These are phyloP conservation scores for Diachrysia chrysitis DNA, from an alignment of 2,888 invertebrate species.

Conservation along the genomic window DNA sequence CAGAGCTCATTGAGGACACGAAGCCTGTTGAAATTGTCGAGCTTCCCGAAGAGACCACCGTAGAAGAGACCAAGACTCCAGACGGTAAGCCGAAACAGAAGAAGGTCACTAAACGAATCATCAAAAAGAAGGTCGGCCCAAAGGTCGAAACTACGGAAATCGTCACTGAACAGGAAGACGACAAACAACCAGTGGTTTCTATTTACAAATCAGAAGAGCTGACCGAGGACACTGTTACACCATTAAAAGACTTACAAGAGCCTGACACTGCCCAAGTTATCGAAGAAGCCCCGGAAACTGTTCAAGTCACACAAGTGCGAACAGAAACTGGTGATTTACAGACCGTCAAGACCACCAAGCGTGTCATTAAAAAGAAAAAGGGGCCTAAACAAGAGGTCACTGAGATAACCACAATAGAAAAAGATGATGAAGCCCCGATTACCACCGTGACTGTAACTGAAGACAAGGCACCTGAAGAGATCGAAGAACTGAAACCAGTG, in stretches of 20 bases:
- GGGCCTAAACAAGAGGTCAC: slow-evolving; percentile 25
- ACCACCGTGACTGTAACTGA: slow-evolving; percentile 18
- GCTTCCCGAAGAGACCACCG: slow-evolving; percentile 21
- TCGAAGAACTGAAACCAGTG: neutral
- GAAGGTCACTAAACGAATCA: slow-evolving; percentile 51
- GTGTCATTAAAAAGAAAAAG: slow-evolving; percentile 25
- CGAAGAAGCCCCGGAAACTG: slow-evolving; percentile 16
- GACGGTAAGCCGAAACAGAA: slow-evolving; percentile 33
- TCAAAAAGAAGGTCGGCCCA: slow-evolving; percentile 61
- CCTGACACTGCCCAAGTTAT: slow-evolving; percentile 1
- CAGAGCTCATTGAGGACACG: neutral
- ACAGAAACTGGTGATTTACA: slow-evolving; percentile 15
- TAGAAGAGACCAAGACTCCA: slow-evolving; percentile 6
- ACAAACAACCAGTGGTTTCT: slow-evolving; percentile 14
- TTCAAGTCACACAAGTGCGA: slow-evolving; percentile 20
- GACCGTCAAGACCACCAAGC: slow-evolving; percentile 19
- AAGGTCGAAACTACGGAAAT: slow-evolving; percentile 40
- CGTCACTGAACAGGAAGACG: slow-evolving; percentile 37
- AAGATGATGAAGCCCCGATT: slow-evolving; percentile 23
- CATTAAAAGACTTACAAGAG: slow-evolving; percentile 2
- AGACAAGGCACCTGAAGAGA: neutral
- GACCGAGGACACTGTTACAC: slow-evolving; percentile 8
- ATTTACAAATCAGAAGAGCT: slow-evolving; percentile 29
- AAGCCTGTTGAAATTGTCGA: slow-evolving; percentile 17
- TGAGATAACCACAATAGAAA: slow-evolving; percentile 23